Base-by-base conservation (phyloP, 2,113 vertebrate genomes). In the Meriones unguiculatus region DNA sequence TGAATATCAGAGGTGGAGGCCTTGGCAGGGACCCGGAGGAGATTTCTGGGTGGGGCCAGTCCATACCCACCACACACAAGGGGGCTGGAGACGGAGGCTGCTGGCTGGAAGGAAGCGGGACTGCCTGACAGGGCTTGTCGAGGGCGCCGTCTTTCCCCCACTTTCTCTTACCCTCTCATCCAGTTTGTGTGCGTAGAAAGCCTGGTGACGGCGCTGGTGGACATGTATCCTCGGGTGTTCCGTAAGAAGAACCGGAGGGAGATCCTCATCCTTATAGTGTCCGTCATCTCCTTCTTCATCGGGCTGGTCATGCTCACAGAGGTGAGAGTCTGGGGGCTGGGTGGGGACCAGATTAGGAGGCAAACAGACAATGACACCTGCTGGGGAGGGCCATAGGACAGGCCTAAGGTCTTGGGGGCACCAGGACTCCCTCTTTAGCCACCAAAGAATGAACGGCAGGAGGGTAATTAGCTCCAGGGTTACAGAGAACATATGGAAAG, bases 281-380 rank as follows among this genome's bases (percentile, higher is more conserved):
- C 98, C 7, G 12, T 99, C 52, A 4, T 99, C 94, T 99, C 99
- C 35, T 99, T 99, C 95, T 98, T 99, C 7, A 96, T 99, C 0
- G 99, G 99, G n/a, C 98, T 99, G 92, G 96, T 99, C 98, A 99
- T 99, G 99, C 98, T 99, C 92, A 99, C 99, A 64, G 99, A 99
- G 99, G 99, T 99, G 98, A 41, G 98, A 15, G 30, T 10, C 89
- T 28, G 8, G 88, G 89, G 32, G 72, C 50, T 13, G 5, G 13
- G 57, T 35, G 59, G 41, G 9, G 75, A 1, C 20, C 3, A 0
- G 57, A 18, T 24, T 72, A 38, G 22, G 54, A 85, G 72, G 11
- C 13, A 17, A 17, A 30, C 2, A 25, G 67, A 52, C 4, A 15
- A 8, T 54, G 76, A 35, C 28, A 2, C 84, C 35, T 20, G 3